Conservation (phyloP, 2,113 vertebrate species). For the Chloropsis cyanopogon region DNA sequence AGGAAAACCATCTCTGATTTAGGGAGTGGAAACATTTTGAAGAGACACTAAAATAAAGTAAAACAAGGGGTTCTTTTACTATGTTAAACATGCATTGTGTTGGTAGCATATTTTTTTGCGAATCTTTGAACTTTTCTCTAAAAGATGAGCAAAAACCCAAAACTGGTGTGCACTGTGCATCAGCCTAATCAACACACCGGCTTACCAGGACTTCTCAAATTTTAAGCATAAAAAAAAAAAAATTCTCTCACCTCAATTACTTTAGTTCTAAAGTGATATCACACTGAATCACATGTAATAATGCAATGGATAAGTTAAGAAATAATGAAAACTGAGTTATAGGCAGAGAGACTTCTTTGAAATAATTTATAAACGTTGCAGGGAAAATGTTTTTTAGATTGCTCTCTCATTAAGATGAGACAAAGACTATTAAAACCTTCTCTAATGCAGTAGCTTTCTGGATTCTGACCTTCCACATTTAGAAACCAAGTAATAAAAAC, state of each 20-base stretch:
- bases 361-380: slow-evolving; percentile 44
- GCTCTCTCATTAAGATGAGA: slow-evolving; percentile 66
- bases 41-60: slow-evolving; percentile 29
- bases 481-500: slow-evolving; percentile 69
- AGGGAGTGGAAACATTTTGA: neutral
- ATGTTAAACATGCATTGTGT: slow-evolving; percentile 41
- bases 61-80: neutral
- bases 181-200: slow-evolving; percentile 8
- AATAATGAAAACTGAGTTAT: neutral
- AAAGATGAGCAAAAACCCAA: slow-evolving; percentile 48
- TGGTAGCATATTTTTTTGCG: neutral
- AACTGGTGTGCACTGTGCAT: neutral
- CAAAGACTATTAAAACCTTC: slow-evolving; percentile 72
- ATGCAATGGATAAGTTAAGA: neutral
- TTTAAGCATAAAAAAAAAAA: slow-evolving; percentile 17
- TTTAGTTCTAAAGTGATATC: neutral
- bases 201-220: slow-evolving; percentile 24
- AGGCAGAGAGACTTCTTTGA: neutral
- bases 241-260: neutral
- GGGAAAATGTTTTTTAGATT: slow-evolving; percentile 47
- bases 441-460: slow-evolving; percentile 70
- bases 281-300: neutral
- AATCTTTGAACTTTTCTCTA: slow-evolving; percentile 61
- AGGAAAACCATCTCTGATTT: neutral
- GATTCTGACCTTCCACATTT: slow-evolving; percentile 76